A percentile compares a stretch with the other conserved stretches of the same genome.
Conservation (phyloP, 2,797 vertebrate species). For the Ibycter americanus region DNA sequence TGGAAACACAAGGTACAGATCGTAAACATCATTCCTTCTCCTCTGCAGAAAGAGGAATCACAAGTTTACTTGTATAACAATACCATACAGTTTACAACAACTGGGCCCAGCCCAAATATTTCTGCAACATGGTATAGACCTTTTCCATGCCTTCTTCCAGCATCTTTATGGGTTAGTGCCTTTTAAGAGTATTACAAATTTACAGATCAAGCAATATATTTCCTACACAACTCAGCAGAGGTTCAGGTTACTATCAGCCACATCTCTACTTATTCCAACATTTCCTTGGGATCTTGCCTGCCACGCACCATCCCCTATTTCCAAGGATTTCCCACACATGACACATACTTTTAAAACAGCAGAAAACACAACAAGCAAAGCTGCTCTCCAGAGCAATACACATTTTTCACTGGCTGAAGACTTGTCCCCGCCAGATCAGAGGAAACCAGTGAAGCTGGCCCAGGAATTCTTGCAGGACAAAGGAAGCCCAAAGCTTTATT, state of each 20-base stretch:
- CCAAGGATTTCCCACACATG: not conserved
- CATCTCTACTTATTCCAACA: not conserved
- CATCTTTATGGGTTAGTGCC: not conserved
- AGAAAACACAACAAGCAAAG: not conserved
- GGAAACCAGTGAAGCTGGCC: not conserved
- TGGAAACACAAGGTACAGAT: not conserved
- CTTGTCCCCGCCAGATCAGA: not conserved
- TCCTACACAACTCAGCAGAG: not conserved
- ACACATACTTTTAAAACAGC: not conserved
- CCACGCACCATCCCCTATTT: not conserved
- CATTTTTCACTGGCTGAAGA: not conserved
- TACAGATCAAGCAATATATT: not conserved
- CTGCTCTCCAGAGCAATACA: not conserved
- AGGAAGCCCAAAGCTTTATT: not conserved
- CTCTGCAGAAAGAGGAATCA: not conserved
- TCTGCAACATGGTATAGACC: not conserved
- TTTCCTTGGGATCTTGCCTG: not conserved
- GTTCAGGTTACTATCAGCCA: not conserved
- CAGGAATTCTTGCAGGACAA: not conserved
- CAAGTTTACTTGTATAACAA: not conserved
- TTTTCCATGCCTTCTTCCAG: not conserved
- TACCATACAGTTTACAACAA: not conserved
- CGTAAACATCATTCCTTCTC: not conserved
- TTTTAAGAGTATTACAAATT: not conserved
- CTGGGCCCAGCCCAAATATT: not conserved